Conservation (phyloP, 1,140 invertebrate genomes). For the Monochamus saltuarius region DNA sequence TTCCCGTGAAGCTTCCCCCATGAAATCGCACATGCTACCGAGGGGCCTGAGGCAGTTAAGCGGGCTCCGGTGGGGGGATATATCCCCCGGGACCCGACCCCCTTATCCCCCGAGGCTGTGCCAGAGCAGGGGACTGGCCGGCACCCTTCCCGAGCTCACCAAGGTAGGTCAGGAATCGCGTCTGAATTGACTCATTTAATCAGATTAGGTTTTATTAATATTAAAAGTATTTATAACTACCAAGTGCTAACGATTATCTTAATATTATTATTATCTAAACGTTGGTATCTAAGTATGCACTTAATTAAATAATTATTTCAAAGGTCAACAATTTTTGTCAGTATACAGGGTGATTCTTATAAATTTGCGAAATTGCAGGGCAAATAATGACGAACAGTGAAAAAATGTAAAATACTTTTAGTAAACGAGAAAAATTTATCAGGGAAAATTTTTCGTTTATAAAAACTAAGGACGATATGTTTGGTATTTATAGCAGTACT, state of each 20-base stretch:
- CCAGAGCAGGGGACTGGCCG: slow-evolving; percentile 20
- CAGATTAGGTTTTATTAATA: not conserved
- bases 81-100: slow-evolving; percentile 25
- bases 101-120: not conserved
- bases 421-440: too few relatives aligned
- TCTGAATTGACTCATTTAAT: not conserved
- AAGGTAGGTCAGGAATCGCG: slow-evolving; percentile 25
- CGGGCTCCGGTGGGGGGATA: slow-evolving; percentile 11
- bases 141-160: slow-evolving; percentile 26
- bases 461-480: too few relatives aligned
- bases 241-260: not conserved
- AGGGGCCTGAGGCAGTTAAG: slow-evolving; percentile 28
- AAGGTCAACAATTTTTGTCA: slow-evolving; percentile 1
- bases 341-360: not conserved
- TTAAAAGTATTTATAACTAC: not conserved
- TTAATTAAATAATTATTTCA: slow-evolving; percentile 6
- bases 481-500: too few relatives aligned
- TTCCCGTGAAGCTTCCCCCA: not conserved
- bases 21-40: slow-evolving; percentile 18
- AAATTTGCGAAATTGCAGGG: too few relatives aligned
- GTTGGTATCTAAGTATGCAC: not conserved
- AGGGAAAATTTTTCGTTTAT: too few relatives aligned
- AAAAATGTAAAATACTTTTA: too few relatives aligned
- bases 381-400: too few relatives aligned
- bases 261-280: not conserved